Conservation (phyloP, 2,888 invertebrate genomes). For the Pristionchus fissidentatus region DNA sequence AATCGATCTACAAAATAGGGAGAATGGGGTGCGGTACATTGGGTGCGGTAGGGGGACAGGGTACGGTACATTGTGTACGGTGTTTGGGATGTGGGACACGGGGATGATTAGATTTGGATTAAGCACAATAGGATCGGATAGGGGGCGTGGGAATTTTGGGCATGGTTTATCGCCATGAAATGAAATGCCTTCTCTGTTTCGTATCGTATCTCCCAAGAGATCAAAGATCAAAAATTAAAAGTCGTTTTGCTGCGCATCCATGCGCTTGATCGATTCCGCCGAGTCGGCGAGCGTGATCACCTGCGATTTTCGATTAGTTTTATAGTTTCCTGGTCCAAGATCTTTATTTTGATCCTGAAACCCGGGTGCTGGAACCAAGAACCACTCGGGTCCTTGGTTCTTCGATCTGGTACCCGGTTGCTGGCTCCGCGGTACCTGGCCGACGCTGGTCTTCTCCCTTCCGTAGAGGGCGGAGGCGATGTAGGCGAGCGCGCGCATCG, state of each 20-base stretch:
- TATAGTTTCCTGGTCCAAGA: background rate
- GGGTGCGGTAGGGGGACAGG: no score
- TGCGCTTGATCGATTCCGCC: background rate
- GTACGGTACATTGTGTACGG: no score
- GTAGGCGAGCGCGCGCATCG: slow-evolving; percentile 4
- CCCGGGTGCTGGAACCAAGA: background rate
- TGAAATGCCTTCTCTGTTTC: no score
- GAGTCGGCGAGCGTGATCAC: background rate
- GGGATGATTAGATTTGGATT: no score
- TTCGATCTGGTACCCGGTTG: background rate
- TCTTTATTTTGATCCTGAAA: background rate
- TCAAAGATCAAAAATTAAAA: background rate
- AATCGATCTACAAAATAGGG: no score
- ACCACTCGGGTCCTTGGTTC: background rate
- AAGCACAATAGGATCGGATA: no score
- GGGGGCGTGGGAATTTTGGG: no score
- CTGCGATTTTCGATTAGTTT: background rate
- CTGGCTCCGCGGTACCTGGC: slow-evolving; percentile 42
- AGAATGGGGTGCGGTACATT: no score
- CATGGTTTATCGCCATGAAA: no score
- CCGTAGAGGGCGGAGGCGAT: slow-evolving; percentile 29
- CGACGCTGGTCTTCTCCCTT: slow-evolving; percentile 29
- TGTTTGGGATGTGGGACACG: no score
- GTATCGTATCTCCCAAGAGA: no score
- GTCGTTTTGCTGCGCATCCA: background rate